Percentiles rank a stretch among this genome's conserved stretches.
phyloP scores from a whole-genome alignment of 2,113 vertebrate genomes.

The Clarias gariepinus region DNA sequence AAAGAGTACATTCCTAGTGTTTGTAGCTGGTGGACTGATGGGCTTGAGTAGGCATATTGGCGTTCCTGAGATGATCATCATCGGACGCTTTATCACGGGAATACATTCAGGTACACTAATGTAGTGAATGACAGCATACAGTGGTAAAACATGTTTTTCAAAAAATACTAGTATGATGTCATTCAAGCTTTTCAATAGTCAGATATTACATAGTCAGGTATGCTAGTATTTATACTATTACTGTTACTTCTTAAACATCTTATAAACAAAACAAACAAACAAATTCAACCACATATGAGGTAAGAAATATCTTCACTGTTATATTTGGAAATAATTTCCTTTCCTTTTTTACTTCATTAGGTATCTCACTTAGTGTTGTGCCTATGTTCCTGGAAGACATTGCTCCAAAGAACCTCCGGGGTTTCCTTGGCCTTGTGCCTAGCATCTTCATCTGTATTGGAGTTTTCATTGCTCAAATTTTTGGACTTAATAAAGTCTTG shows the following conservation, averaged over 20 bases:
- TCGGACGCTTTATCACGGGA: constrained; percentile 81
- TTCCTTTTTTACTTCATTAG: constrained; percentile 59
- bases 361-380: constrained; percentile 85
- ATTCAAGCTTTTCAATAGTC: not conserved
- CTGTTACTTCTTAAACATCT: not conserved
- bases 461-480: constrained; percentile 82
- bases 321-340: not conserved
- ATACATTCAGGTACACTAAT: constrained; percentile 80
- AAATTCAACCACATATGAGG: not conserved
- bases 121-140: not conserved
- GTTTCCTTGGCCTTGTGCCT: constrained; percentile 84
- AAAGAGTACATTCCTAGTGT: constrained; percentile 75
- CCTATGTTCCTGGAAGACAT: constrained; percentile 91
- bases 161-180: not conserved
- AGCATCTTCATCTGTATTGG: constrained; percentile 89
- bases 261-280: no score
- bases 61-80: constrained; percentile 81
- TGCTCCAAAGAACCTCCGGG: constrained; percentile 82
- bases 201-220: not conserved
- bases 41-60: constrained; percentile 75
- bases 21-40: constrained; percentile 78
- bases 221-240: not conserved
- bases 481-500: constrained; percentile 82
- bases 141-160: not conserved
- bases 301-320: not conserved